These are phyloP conservation scores for Sorex fumeus DNA, from an alignment of 2,113 vertebrate genomes.

Conservation along the genomic window DNA sequence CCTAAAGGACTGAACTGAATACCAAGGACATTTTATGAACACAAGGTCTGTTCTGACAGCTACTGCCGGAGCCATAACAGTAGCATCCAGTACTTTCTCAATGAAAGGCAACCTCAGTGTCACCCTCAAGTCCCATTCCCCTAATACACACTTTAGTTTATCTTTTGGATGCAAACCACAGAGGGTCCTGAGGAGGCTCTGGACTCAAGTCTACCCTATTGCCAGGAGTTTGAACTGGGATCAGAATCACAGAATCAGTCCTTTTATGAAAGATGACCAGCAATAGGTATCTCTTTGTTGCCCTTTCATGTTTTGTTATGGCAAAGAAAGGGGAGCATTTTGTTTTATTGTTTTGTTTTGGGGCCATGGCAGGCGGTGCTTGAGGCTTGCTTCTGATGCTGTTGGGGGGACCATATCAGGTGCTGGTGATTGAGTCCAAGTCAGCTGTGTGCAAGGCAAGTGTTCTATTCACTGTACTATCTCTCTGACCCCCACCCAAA, in stretches of 20 bases:
- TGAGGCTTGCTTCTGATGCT: too few relatives aligned
- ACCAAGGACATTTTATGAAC: neutral
- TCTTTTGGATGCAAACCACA: constrained; percentile 3
- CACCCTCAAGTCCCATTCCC: neutral
- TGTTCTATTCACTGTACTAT: too few relatives aligned
- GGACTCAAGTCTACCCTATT: neutral
- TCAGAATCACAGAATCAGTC: neutral
- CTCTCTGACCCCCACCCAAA: neutral
- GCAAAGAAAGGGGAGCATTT: neutral
- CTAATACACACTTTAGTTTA: neutral
- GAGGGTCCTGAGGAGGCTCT: neutral
- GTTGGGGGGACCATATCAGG: too few relatives aligned
- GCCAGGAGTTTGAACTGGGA: constrained; percentile 23
- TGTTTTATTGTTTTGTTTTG: too few relatives aligned
- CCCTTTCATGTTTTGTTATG: neutral
- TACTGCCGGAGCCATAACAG: neutral
- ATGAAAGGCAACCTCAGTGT: neutral
- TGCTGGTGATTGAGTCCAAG: too few relatives aligned
- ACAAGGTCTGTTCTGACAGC: neutral
- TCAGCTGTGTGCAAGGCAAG: too few relatives aligned
- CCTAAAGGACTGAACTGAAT: neutral
- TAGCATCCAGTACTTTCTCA: neutral
- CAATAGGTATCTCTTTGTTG: neutral
- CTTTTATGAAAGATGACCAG: neutral
- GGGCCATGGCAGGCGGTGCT: too few relatives aligned